Evolutionary conservation across 2,113 vertebrate species (phyloP).

Genomic region (Tetraodon nigroviridis): DNA sequence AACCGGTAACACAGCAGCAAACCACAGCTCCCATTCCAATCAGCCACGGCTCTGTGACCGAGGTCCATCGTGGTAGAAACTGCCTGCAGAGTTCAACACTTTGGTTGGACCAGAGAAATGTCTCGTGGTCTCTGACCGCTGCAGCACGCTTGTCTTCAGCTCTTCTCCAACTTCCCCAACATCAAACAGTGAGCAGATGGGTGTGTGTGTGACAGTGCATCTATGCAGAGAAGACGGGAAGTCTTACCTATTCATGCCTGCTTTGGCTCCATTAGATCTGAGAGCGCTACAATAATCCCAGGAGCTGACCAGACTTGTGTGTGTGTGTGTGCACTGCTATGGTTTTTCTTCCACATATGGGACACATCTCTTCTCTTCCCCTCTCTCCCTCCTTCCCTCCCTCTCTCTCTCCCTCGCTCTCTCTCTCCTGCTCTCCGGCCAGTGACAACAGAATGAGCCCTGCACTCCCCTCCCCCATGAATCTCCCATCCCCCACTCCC

Average conservation of each 20-base stretch:
- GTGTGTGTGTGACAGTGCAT: conserved; percentile 37
- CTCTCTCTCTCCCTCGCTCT: conserved; percentile 20
- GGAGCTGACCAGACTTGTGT: conserved; percentile 55
- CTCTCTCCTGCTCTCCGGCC: conserved; percentile 45
- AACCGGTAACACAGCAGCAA: conserved; percentile 30
- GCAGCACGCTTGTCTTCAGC: conserved; percentile 25
- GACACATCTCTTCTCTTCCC: conserved; percentile 62
- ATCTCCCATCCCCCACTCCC: conserved; percentile 57
- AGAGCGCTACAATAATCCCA: conserved; percentile 70
- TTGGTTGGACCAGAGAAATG: conserved; percentile 24
- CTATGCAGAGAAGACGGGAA: conserved; percentile 37
- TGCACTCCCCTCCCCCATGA: conserved; percentile 72
- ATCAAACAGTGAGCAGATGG: conserved; percentile 33
- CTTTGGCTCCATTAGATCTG: conserved; percentile 62
- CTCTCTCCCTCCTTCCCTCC: conserved; percentile 24
- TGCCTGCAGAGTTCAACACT: conserved; percentile 7
- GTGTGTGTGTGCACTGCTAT: conserved; percentile 61
- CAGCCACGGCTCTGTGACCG: conserved; percentile 33
- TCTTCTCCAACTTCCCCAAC: conserved; percentile 48
- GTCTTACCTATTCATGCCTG: conserved; percentile 71
- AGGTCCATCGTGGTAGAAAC: not conserved
- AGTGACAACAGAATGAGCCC: conserved; percentile 74
- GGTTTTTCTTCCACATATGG: conserved; percentile 75
- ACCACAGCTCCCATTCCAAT: conserved; percentile 46
- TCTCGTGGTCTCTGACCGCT: conserved; percentile 35